Base-by-base conservation (phyloP, 2,888 invertebrate species). In the Trichacis sp. region DNA sequence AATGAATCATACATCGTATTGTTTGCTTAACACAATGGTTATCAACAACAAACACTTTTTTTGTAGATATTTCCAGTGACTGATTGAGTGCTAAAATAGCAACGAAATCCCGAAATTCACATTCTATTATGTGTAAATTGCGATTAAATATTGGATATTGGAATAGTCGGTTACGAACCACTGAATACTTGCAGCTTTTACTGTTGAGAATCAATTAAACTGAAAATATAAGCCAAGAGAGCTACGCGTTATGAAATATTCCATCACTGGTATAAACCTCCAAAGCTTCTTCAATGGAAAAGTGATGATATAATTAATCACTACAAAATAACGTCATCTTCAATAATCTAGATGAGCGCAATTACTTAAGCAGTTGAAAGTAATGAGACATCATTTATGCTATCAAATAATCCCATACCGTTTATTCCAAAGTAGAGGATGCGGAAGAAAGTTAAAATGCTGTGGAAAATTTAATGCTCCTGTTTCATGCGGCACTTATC, bases 401-500 rank as follows among this genome's bases (percentile, higher is more conserved):
- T 5, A 24, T 24, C 24, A 24, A 24, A 24, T 24, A 24, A 24
- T 5, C 3, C 24, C 63, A 63, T 64, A 43, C 59, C 54, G 53
- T 64, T 60, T 60, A 60, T 55, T 56, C 56, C 51, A 45, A 58
- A 53, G 69, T 63, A 61, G 64, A 68, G 59, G 62, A 66, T 72
- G 72, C 69, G n/a, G n/a, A 70, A 74, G 73, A 75, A 73, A n/a
- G n/a, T n/a, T n/a, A n/a, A n/a, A n/a, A n/a, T n/a, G n/a, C n/a
- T n/a, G n/a, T n/a, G n/a, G n/a, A 69, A 69, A 72, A 72, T 66
- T 66, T 62, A 69, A 70, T 61, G 61, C 53, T 54, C 42, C 46
- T 61, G 60, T 61, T 70, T 61, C 57, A 50, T 54, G 61, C 56
- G 61, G 56, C 50, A 61, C 54, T 19, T 47, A 19, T 45, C 45